phyloP scores from a whole-genome alignment of 2,797 vertebrate genomes.

The Coccyzus lansbergi region DNA sequence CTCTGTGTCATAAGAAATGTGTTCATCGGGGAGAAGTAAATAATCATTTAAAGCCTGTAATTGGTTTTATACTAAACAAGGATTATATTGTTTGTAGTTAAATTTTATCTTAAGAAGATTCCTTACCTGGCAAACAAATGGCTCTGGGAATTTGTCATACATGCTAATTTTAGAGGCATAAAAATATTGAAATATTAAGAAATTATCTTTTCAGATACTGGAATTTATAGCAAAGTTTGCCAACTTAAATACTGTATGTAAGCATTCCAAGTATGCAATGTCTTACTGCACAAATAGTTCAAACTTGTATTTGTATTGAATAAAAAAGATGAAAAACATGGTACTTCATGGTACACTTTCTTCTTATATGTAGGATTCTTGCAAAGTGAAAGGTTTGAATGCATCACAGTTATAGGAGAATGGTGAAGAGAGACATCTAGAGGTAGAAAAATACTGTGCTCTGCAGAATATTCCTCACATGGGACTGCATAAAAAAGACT shows the following conservation, averaged over 20 bases:
- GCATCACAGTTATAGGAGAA: background rate
- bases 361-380: background rate
- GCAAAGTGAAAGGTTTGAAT: background rate
- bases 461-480: background rate
- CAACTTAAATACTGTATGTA: background rate
- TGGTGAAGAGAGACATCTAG: background rate
- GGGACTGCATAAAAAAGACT: too few species aligned
- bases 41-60: background rate
- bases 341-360: background rate
- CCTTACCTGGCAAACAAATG: background rate
- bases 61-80: background rate
- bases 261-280: background rate
- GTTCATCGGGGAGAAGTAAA: background rate
- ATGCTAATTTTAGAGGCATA: background rate
- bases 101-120: background rate
- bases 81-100: background rate
- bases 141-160: background rate
- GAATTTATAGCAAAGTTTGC: background rate
- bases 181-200: background rate
- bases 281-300: background rate
- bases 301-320: background rate
- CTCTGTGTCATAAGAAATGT: background rate
- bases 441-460: background rate
- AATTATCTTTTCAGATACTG: background rate
- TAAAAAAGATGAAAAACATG: background rate